These are phyloP conservation scores for Tenrec ecaudatus DNA, from an alignment of 2,113 vertebrate genomes.

Conservation along the genomic window DNA sequence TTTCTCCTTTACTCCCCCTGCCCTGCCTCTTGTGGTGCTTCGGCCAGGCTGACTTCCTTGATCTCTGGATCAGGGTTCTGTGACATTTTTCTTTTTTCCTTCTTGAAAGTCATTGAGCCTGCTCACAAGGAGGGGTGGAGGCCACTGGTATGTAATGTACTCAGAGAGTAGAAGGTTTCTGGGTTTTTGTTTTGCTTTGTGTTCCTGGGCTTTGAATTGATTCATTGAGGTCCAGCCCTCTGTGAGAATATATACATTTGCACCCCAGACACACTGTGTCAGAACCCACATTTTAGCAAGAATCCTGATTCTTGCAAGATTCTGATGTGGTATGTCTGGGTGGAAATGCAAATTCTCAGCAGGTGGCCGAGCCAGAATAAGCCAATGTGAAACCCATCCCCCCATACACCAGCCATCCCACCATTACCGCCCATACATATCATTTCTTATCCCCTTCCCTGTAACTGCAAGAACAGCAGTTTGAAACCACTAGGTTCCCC, in stretches of 20 bases:
- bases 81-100: constrained; percentile 26
- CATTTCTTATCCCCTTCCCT: too few species aligned
- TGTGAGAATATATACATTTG: background rate
- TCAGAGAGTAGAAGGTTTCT: background rate
- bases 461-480: too few species aligned
- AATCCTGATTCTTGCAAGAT: background rate
- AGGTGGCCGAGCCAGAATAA: background rate
- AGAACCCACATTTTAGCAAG: background rate
- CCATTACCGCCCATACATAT: too few species aligned
- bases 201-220: background rate
- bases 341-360: background rate
- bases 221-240: background rate
- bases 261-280: background rate
- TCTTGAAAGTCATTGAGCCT: constrained; percentile 49
- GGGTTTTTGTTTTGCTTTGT: background rate
- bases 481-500: too few species aligned
- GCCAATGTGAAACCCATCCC: background rate
- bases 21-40: constrained; percentile 70
- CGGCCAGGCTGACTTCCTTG: background rate
- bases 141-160: constrained; percentile 37
- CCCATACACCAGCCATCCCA: too few species aligned
- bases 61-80: constrained; percentile 52
- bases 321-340: background rate
- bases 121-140: constrained; percentile 45
- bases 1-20: constrained; percentile 80